Percentiles rank a stretch among this genome's conserved stretches.
Conservation (phyloP, 2,113 vertebrate species). For the Grammomys dolichurus region DNA sequence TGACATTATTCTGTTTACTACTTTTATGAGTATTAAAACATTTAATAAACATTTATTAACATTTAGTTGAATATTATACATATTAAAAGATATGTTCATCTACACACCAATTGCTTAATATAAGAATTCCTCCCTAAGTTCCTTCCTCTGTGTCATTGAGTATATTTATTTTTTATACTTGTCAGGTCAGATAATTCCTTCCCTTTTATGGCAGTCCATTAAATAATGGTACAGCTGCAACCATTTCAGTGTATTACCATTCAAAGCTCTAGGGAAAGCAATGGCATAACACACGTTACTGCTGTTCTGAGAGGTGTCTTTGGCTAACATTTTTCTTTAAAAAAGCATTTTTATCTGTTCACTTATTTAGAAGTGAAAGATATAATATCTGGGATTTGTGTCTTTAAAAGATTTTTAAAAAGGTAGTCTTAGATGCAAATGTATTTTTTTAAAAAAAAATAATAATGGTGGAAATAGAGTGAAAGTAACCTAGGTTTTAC, state of each 20-base stretch:
- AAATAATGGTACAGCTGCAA: neutral
- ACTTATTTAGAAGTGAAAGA: neutral
- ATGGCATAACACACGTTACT: neutral
- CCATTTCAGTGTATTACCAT: neutral
- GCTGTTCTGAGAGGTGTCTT: neutral
- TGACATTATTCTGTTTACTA: neutral
- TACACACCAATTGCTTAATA: neutral
- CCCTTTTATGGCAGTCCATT: neutral
- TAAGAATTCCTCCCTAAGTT: neutral
- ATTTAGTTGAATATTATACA: conserved; percentile 2
- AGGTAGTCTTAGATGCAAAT: neutral
- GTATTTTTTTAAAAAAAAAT: neutral
- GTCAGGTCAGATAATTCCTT: neutral
- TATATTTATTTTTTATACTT: neutral
- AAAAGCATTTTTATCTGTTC: neutral
- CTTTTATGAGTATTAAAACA: neutral
- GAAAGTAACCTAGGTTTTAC: neutral
- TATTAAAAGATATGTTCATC: neutral
- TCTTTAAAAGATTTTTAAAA: neutral
- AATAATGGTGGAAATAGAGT: neutral
- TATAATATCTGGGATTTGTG: neutral
- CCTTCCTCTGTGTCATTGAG: neutral
- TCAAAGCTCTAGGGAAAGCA: neutral
- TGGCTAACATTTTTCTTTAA: neutral
- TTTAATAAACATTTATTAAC: neutral